Evolutionary conservation across 92 coral and sea anemone species (phyloP).

Genomic region (Muricea muricata): DNA sequence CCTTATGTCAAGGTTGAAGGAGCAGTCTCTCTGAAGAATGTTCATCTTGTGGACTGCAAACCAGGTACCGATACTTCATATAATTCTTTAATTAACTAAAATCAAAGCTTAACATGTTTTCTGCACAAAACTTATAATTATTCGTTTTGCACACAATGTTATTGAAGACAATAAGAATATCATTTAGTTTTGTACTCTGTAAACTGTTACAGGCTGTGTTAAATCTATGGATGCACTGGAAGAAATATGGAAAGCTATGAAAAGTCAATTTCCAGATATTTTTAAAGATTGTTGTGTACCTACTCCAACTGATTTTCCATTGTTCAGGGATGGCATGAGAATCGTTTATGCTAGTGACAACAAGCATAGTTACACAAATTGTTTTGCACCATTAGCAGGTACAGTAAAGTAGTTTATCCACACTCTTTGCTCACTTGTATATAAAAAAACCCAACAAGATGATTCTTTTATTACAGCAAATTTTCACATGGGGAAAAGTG

Average conservation of each 20-base stretch:
- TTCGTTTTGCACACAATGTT: no score
- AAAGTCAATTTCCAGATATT: neutral
- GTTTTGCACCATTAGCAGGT: slow-evolving; percentile 29
- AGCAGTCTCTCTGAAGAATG: no score
- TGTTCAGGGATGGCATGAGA: slow-evolving; percentile 31
- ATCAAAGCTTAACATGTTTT: no score
- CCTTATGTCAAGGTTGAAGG: no score
- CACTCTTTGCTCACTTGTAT: no score
- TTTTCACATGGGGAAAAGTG: slow-evolving; percentile 58
- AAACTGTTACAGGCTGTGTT: neutral
- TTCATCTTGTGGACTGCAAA: no score
- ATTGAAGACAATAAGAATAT: neutral
- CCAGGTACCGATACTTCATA: no score
- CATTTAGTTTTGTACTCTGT: neutral
- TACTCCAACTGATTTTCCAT: slow-evolving; percentile 31
- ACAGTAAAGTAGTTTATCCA: no score
- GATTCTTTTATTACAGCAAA: no score
- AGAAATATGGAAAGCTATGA: neutral
- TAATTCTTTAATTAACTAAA: no score
- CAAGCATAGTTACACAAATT: neutral
- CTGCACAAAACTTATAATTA: no score
- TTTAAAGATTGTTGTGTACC: slow-evolving; percentile 1
- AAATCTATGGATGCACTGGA: slow-evolving; percentile 4
- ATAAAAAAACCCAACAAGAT: no score
- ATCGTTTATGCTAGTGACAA: neutral